Evolutionary conservation across 2,113 vertebrate species (phyloP).

Genomic region (Suncus etruscus): DNA sequence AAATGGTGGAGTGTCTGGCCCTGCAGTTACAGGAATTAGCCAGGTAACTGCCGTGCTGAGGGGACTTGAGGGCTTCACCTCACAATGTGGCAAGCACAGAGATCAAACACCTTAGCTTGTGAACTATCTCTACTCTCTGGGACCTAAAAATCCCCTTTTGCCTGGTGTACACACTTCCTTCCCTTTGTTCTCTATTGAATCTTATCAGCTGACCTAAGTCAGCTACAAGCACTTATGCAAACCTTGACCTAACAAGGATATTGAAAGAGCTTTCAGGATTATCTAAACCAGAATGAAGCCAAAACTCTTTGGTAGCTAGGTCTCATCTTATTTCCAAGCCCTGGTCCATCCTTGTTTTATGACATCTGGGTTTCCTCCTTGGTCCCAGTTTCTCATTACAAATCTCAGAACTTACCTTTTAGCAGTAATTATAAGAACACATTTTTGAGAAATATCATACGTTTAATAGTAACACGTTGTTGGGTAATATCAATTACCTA

Average conservation of each 20-base stretch:
- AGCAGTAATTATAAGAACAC: not conserved
- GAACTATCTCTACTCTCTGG: no score
- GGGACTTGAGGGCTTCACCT: no score
- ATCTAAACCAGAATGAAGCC: not conserved
- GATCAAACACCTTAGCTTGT: no score
- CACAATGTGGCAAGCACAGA: no score
- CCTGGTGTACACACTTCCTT: not conserved
- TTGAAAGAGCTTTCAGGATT: not conserved
- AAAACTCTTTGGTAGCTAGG: not conserved
- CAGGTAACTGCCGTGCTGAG: no score
- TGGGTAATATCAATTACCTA: not conserved
- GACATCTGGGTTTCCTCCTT: not conserved
- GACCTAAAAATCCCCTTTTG: not conserved
- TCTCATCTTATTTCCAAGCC: not conserved
- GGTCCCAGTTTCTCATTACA: not conserved
- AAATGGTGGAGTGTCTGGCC: no score
- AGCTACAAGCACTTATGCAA: not conserved
- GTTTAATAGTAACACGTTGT: not conserved
- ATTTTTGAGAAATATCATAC: not conserved
- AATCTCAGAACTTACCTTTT: not conserved
- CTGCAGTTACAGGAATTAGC: no score
- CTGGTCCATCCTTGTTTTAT: not conserved
- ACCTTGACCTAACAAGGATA: not conserved
- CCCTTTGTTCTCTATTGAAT: not conserved
- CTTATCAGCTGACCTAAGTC: not conserved